These are phyloP conservation scores for Synanthedon tipuliformis DNA, from an alignment of 2,888 invertebrate species.

Conservation along the genomic window DNA sequence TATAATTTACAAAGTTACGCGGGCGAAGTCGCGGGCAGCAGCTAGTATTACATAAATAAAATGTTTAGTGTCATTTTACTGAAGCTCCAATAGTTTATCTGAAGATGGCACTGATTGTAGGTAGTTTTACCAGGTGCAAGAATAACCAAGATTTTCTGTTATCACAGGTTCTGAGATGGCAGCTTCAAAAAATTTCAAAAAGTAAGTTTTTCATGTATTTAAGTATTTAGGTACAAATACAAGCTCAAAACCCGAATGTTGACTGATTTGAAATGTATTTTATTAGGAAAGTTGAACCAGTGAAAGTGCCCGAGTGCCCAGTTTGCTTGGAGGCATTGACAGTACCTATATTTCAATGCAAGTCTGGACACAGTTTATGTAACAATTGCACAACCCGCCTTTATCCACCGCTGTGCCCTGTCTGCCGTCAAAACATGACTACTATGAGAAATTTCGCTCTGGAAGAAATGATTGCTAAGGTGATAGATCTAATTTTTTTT, in stretches of 20 bases:
- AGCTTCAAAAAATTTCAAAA: slow-evolving; percentile 13
- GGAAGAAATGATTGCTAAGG: slow-evolving; percentile 47
- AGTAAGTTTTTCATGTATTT: slow-evolving; percentile 12
- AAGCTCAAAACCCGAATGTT: not conserved
- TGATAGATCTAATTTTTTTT: slow-evolving; percentile 8
- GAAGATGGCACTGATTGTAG: no score
- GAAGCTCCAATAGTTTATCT: no score
- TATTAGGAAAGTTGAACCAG: slow-evolving; percentile 7
- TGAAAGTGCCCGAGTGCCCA: slow-evolving; percentile 53
- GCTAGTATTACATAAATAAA: no score
- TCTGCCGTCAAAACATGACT: slow-evolving; percentile 53
- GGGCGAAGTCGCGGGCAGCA: no score
- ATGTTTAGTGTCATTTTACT: no score
- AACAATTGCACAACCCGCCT: slow-evolving; percentile 36
- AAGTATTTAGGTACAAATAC: no score
- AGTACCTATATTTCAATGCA: slow-evolving; percentile 52
- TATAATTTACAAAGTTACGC: no score
- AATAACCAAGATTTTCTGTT: not conserved
- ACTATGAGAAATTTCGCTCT: slow-evolving; percentile 58
- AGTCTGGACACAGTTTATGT: slow-evolving; percentile 56
- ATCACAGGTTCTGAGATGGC: slow-evolving; percentile 8
- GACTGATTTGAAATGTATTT: no score
- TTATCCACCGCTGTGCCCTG: slow-evolving; percentile 43
- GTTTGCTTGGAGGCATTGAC: slow-evolving; percentile 50
- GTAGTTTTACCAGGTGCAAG: no score